Conservation (phyloP, 37 sponge, comb jelly and placozoan genomes). For the Beroe ovata region DNA sequence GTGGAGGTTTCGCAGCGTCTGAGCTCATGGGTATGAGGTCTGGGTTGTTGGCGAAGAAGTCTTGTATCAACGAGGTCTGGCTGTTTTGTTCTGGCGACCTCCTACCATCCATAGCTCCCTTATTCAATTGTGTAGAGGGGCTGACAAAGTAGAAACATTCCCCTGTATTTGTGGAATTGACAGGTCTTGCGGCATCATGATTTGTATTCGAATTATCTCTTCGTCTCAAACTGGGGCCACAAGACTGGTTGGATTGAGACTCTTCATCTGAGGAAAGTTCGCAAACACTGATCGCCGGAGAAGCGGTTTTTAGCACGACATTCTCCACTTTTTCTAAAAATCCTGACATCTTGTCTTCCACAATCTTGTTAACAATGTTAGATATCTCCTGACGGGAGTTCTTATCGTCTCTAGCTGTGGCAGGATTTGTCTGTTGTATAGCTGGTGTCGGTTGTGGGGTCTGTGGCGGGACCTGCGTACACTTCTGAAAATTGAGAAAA, state of each 20-base stretch:
- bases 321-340: neutral
- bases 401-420: too few species aligned
- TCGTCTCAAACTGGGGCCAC: neutral
- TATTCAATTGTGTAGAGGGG: neutral
- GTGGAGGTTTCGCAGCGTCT: too few species aligned
- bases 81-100: neutral
- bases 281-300: neutral
- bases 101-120: neutral
- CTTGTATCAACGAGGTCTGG: neutral
- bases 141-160: neutral
- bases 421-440: too few species aligned
- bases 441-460: too few species aligned
- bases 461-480: too few species aligned
- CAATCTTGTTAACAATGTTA: too few species aligned
- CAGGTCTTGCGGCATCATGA: neutral
- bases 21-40: neutral
- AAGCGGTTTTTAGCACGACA: neutral
- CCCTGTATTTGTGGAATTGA: neutral
- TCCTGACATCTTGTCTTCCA: neutral
- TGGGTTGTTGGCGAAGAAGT: slow-evolving; percentile 34
- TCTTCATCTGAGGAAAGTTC: neutral
- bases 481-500: too few species aligned
- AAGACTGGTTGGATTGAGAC: neutral
- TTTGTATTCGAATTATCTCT: neutral
- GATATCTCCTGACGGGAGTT: too few species aligned